Evolutionary conservation across 2,797 vertebrate species (phyloP), one percentile per base, ranked within the genome.

Genomic region (Zenarchopterus dispar): DNA sequence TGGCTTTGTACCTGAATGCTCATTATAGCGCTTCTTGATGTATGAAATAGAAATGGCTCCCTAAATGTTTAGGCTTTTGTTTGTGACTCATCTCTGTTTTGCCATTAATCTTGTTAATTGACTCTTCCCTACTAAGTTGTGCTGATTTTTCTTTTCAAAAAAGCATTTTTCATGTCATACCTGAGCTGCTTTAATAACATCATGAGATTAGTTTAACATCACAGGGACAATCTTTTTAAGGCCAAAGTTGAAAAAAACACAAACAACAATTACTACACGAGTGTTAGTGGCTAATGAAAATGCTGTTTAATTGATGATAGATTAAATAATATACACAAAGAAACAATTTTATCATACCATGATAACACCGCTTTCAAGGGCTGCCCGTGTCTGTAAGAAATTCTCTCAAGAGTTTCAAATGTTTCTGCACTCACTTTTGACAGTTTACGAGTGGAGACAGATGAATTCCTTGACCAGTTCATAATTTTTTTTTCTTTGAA

Each of bases 21-120:
- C 81, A 81, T 91, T 84, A 89, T 50, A 50, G 50, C 75, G 1
- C 51, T 59, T 73, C 69, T 79, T 88, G 82, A 90, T 87, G 80
- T 85, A 81, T 85, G 81, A 82, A 89, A 77, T 46, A 54, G 70
- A 78, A 80, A 77, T 58, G 62, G 69, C 69, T 70, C 49, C 46
- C 58, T 76, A 78, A 82, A 87, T 88, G 82, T 87, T 89, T 81
- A 11, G 57, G 62, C 71, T 74, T 85, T 87, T 86, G 75, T 86
- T 79, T 71, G 71, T 75, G 61, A 60, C 73, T 75, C 63, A 19
- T 68, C 70, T 73, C 8, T 63, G 53, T 77, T 73, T 26, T 61
- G 65, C 59, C 70, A 87, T 90, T 82, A 70, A 84, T 91, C 87
- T 89, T 58, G 31, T 89, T 86, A 86, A 89, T 82, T 78, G 84